Percentiles rank a stretch among this genome's conserved stretches.
phyloP scores from a whole-genome alignment of 1,140 invertebrate species.

The Dendroctonus ponderosae region DNA sequence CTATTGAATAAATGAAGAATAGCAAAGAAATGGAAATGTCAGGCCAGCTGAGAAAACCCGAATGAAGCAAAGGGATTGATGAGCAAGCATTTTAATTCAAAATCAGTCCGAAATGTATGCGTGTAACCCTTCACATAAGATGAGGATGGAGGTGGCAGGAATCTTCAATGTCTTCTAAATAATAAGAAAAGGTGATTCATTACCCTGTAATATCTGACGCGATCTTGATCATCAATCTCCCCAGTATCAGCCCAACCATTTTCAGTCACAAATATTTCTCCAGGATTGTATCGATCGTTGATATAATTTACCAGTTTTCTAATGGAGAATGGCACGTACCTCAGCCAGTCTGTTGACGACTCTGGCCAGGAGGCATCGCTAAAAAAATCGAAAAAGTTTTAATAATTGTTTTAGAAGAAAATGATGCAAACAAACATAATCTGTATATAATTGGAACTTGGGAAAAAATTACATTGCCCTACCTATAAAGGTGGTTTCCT shows the following conservation, averaged over 20 bases:
- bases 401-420: neutral
- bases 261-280: constrained; percentile 60
- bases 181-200: constrained; percentile 40
- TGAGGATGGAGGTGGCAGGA: too few relatives aligned
- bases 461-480: neutral
- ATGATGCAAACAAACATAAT: neutral
- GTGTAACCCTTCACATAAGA: too few relatives aligned
- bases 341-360: constrained; percentile 6
- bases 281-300: constrained; percentile 57
- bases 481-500: constrained; percentile 22
- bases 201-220: constrained; percentile 48
- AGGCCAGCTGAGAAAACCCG: too few relatives aligned
- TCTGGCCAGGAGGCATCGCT: constrained; percentile 20
- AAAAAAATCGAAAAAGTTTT: neutral
- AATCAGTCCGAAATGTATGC: too few relatives aligned
- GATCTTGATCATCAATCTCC: constrained; percentile 52
- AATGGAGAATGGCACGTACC: constrained; percentile 64
- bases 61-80: too few relatives aligned
- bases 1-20: too few relatives aligned
- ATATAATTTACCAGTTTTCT: constrained; percentile 69
- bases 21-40: too few relatives aligned
- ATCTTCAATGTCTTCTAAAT: too few relatives aligned
- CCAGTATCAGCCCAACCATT: constrained; percentile 58
- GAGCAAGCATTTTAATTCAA: too few relatives aligned
- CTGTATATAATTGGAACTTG: too few relatives aligned